These are phyloP conservation scores for Formica selysi DNA, from an alignment of 1,140 invertebrate genomes.

Conservation along the genomic window DNA sequence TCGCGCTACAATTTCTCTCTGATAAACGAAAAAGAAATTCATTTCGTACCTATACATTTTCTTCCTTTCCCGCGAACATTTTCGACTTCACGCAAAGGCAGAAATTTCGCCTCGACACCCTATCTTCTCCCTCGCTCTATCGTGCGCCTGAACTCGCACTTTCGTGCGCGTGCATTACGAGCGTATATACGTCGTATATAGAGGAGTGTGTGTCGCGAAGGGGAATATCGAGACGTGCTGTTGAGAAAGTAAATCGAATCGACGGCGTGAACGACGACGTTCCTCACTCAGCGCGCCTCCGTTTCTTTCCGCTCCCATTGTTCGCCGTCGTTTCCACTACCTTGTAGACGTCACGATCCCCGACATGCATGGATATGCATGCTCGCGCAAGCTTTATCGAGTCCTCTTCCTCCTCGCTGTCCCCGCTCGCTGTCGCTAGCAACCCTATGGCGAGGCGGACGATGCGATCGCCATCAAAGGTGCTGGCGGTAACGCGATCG, in stretches of 20 bases:
- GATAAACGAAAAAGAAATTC: slow-evolving; percentile 8
- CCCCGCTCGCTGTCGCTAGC: slow-evolving; percentile 67
- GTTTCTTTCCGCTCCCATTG: slow-evolving; percentile 14
- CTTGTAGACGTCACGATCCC: slow-evolving; percentile 16
- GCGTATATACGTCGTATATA: slow-evolving; percentile 12
- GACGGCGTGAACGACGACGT: slow-evolving; percentile 44
- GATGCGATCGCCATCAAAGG: slow-evolving; percentile 88
- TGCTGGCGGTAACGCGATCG: slow-evolving; percentile 93
- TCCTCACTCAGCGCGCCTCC: slow-evolving; percentile 23
- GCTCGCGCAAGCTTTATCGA: slow-evolving; percentile 36
- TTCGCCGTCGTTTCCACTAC: slow-evolving; percentile 32
- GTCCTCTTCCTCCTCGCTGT: slow-evolving; percentile 43
- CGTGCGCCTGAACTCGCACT: slow-evolving; percentile 33
- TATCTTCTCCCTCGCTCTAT: slow-evolving; percentile 6
- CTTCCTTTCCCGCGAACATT: slow-evolving; percentile 9
- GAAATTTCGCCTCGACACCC: slow-evolving; percentile 11
- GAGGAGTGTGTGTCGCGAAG: slow-evolving; percentile 52
- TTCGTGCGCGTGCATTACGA: slow-evolving; percentile 46
- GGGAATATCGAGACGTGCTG: slow-evolving; percentile 39
- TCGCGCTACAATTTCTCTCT: not conserved
- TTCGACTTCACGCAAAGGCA: not conserved
- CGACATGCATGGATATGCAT: slow-evolving; percentile 29
- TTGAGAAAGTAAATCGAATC: slow-evolving; percentile 63
- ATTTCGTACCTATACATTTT: not conserved
- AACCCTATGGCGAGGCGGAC: slow-evolving; percentile 83